These are phyloP conservation scores for Drosophila kikkawai DNA, from an alignment of 1,140 invertebrate genomes.

Conservation along the genomic window DNA sequence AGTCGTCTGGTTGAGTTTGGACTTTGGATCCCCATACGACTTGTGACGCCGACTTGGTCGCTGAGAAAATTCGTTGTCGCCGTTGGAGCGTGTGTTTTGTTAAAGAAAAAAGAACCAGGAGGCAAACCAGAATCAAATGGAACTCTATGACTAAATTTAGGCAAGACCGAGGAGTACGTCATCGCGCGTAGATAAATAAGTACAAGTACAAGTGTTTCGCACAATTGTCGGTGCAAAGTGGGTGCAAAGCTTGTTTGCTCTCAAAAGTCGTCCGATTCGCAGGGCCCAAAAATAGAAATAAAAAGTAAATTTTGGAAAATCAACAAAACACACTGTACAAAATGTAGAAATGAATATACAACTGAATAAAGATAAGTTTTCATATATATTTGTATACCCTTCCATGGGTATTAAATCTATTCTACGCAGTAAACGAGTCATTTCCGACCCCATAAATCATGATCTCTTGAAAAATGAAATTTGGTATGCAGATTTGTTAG, in stretches of 20 bases:
- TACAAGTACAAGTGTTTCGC: conserved; percentile 9
- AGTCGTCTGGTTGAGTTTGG: conserved; percentile 55
- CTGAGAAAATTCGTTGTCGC: conserved; percentile 49
- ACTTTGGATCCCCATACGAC: conserved; percentile 60
- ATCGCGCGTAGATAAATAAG: conserved; percentile 29
- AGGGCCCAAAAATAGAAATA: conserved; percentile 10
- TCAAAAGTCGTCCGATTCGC: conserved; percentile 1
- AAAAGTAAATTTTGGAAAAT: background rate
- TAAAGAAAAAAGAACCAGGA: conserved; percentile 3
- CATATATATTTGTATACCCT: background rate
- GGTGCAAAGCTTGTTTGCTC: conserved; percentile 27
- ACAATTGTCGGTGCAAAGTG: conserved; percentile 8
- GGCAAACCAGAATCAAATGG: conserved; percentile 30
- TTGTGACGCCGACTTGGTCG: conserved; percentile 44
- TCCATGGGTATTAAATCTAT: no score
- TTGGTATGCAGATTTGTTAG: no score
- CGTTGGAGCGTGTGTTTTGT: conserved; percentile 38
- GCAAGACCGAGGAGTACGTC: conserved; percentile 61
- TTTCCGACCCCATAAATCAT: background rate
- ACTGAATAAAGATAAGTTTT: background rate
- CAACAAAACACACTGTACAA: conserved; percentile 4
- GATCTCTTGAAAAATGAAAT: no score
- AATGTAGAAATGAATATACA: background rate
- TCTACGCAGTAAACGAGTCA: background rate
- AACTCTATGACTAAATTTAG: conserved; percentile 64